Conservation (phyloP, 2,888 invertebrate genomes). For the Cartodere bifasciata region DNA sequence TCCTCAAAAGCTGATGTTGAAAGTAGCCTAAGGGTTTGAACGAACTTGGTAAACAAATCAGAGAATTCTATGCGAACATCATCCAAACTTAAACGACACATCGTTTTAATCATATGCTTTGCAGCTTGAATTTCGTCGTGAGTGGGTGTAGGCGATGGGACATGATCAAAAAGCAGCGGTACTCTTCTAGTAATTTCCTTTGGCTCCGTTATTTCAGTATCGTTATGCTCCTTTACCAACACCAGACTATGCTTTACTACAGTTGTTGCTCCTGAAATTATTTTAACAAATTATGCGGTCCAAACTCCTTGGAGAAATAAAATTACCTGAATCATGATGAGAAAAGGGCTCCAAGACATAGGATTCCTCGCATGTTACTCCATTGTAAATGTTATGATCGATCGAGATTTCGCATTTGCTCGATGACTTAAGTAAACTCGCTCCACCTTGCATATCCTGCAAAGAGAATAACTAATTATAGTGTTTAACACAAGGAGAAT, state of each 20-base stretch:
- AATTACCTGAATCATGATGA: constrained; percentile 52
- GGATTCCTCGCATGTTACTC: constrained; percentile 56
- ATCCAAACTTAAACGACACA: constrained; percentile 49
- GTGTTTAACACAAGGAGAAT: no score
- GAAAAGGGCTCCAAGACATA: constrained; percentile 69
- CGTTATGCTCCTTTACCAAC: constrained; percentile 42
- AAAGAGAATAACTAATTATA: constrained; percentile 18
- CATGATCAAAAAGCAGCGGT: constrained; percentile 60
- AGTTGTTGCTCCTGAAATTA: constrained; percentile 63
- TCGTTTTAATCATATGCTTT: constrained; percentile 53
- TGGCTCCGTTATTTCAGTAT: constrained; percentile 37
- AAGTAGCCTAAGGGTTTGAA: constrained; percentile 54
- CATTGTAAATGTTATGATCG: constrained; percentile 62
- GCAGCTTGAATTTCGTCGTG: constrained; percentile 59
- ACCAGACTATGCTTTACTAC: constrained; percentile 46
- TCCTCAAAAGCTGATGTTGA: constrained; percentile 56
- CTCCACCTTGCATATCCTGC: constrained; percentile 50
- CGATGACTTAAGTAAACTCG: constrained; percentile 61
- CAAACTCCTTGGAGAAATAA: no score
- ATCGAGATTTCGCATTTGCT: constrained; percentile 61
- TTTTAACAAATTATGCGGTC: no score
- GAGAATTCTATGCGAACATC: constrained; percentile 50
- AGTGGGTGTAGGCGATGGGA: constrained; percentile 49
- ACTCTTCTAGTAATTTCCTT: constrained; percentile 45
- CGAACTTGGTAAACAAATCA: constrained; percentile 48